These are phyloP conservation scores for Trachelus stipa DNA, from an alignment of 2,888 invertebrate species.

Conservation along the genomic window DNA sequence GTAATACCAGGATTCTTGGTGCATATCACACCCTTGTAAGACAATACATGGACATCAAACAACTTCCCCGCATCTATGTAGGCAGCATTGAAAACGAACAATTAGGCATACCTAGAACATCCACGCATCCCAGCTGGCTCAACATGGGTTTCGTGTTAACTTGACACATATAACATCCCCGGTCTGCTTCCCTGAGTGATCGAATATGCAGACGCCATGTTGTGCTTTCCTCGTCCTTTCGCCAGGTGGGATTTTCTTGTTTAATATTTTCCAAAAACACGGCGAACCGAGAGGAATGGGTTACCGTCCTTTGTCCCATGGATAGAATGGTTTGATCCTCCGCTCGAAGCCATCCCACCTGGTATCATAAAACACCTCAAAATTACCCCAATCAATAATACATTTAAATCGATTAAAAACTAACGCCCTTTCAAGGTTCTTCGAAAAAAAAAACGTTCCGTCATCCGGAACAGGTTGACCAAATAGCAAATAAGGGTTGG, in stretches of 20 bases:
- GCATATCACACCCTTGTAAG: not conserved
- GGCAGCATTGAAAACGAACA: slow-evolving; percentile 33
- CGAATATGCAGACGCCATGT: slow-evolving; percentile 82
- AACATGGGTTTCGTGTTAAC: slow-evolving; percentile 83
- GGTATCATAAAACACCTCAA: slow-evolving; percentile 24
- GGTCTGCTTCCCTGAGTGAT: slow-evolving; percentile 78
- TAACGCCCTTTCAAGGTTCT: not conserved
- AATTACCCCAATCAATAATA: not conserved
- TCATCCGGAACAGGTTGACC: not conserved
- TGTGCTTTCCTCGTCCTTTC: slow-evolving; percentile 72
- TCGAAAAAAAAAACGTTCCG: not conserved
- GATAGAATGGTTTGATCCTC: slow-evolving; percentile 83
- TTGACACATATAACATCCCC: slow-evolving; percentile 86
- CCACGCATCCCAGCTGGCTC: slow-evolving; percentile 81
- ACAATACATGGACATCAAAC: not conserved
- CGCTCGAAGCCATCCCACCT: slow-evolving; percentile 83
- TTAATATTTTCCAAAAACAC: slow-evolving; percentile 69
- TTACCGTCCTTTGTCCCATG: slow-evolving; percentile 79
- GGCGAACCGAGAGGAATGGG: slow-evolving; percentile 78
- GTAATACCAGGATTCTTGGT: not conserved
- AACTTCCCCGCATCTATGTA: not conserved
- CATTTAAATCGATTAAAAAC: not conserved
- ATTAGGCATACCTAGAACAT: slow-evolving; percentile 76
- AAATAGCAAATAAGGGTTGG: not conserved
- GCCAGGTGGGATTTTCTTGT: slow-evolving; percentile 50